phyloP scores from a whole-genome alignment of 2,113 vertebrate genomes.

The Quiscalus mexicanus region DNA sequence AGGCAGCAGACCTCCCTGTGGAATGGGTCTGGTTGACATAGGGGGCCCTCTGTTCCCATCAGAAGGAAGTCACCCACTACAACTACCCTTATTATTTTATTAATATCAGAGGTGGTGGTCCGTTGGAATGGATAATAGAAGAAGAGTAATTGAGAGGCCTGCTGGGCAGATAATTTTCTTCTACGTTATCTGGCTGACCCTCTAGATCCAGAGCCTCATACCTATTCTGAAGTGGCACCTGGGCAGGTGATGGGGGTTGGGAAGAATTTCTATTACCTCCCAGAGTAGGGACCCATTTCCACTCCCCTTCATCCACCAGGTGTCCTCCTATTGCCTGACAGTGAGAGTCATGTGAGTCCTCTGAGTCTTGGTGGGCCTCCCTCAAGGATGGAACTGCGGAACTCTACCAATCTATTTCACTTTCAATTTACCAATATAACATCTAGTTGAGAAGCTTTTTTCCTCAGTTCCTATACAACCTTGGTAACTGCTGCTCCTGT shows the following conservation, averaged over 20 bases:
- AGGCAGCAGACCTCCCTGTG: neutral
- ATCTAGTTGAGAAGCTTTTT: neutral
- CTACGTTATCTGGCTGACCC: neutral
- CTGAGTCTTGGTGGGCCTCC: neutral
- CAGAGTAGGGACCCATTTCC: neutral
- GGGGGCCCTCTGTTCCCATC: neutral
- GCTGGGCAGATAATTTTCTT: neutral
- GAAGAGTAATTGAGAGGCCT: neutral
- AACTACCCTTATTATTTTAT: neutral
- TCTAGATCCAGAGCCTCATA: neutral
- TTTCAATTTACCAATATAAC: neutral
- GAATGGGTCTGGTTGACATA: neutral
- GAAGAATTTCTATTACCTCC: neutral
- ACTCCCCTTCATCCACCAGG: neutral
- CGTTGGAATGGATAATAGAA: fast-evolving
- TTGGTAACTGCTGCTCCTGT: neutral
- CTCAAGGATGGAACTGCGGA: neutral
- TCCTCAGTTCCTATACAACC: neutral
- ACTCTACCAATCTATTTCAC: neutral
- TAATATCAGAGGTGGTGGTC: neutral
- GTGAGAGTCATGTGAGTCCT: neutral
- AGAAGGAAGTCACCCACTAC: neutral
- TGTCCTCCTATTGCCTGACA: neutral
- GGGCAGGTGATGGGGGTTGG: neutral
- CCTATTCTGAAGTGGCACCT: neutral